Evolutionary conservation across 2,797 vertebrate species (phyloP).

Genomic region (Neoniphon sammara): DNA sequence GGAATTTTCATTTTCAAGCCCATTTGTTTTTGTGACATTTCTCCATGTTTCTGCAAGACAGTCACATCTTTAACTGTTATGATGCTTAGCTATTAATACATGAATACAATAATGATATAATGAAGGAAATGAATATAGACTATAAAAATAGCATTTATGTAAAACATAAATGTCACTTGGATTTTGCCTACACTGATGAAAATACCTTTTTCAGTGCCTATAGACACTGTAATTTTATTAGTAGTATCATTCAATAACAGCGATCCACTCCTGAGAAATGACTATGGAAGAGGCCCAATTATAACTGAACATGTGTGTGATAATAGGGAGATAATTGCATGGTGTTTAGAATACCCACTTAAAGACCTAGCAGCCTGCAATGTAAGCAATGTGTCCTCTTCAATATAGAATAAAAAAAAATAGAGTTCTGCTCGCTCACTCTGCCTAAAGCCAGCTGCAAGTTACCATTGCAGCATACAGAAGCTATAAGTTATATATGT

Average conservation of each 20-base stretch:
- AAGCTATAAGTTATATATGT: slow-evolving; percentile 17
- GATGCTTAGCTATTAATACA: background rate
- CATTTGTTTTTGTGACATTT: background rate
- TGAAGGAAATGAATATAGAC: background rate
- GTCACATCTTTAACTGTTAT: background rate
- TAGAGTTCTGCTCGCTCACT: slow-evolving; percentile 54
- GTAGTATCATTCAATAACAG: slow-evolving; percentile 44
- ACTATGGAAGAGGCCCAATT: slow-evolving; percentile 74
- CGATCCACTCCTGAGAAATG: slow-evolving; percentile 60
- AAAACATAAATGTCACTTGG: background rate
- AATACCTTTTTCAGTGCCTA: slow-evolving; percentile 26
- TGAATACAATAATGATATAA: background rate
- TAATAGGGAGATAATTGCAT: slow-evolving; percentile 83
- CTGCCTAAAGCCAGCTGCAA: slow-evolving; percentile 7
- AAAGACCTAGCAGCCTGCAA: slow-evolving; percentile 65
- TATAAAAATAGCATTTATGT: background rate
- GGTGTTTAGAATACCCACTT: slow-evolving; percentile 73
- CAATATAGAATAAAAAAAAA: slow-evolving; percentile 61
- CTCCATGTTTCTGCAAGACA: background rate
- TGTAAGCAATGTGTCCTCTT: slow-evolving; percentile 64
- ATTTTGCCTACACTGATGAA: slow-evolving; percentile 2
- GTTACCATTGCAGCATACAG: slow-evolving; percentile 19
- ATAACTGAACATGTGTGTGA: slow-evolving; percentile 74
- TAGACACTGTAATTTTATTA: slow-evolving; percentile 44
- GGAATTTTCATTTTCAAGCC: background rate